phyloP scores from a whole-genome alignment of 2,797 vertebrate genomes.

The Anabacerthia variegaticeps region DNA sequence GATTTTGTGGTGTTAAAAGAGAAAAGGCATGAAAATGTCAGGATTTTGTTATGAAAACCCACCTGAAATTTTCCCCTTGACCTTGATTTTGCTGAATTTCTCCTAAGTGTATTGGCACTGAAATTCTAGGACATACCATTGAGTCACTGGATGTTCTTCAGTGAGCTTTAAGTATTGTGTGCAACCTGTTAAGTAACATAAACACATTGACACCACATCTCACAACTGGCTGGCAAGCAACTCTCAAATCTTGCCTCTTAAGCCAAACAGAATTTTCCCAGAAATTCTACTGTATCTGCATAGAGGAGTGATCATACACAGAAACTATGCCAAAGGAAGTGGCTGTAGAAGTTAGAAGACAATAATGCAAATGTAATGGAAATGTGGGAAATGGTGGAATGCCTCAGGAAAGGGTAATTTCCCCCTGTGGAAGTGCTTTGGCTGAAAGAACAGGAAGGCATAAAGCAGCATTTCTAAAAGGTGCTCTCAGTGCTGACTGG shows the following conservation, averaged over 20 bases:
- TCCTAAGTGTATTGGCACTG: not conserved
- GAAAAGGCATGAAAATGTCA: not conserved
- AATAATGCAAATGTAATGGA: not conserved
- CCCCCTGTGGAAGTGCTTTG: not conserved
- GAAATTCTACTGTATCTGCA: not conserved
- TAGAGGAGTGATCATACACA: not conserved
- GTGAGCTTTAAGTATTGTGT: not conserved
- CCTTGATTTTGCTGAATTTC: not conserved
- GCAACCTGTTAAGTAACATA: not conserved
- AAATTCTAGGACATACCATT: not conserved
- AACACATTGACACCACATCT: not conserved
- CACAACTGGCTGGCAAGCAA: not conserved
- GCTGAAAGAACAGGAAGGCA: not conserved
- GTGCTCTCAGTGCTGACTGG: not conserved
- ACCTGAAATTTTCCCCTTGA: not conserved
- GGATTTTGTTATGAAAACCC: not conserved
- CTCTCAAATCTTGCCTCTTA: not conserved
- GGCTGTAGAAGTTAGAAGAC: not conserved
- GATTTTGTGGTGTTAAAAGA: not conserved
- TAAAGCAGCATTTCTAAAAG: not conserved
- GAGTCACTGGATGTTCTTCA: not conserved
- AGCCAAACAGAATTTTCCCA: not conserved
- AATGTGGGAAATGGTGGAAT: not conserved
- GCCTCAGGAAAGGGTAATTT: not conserved
- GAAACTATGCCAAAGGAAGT: not conserved